Conservation (phyloP, 2,888 invertebrate species). For the Anticlea derivata region DNA sequence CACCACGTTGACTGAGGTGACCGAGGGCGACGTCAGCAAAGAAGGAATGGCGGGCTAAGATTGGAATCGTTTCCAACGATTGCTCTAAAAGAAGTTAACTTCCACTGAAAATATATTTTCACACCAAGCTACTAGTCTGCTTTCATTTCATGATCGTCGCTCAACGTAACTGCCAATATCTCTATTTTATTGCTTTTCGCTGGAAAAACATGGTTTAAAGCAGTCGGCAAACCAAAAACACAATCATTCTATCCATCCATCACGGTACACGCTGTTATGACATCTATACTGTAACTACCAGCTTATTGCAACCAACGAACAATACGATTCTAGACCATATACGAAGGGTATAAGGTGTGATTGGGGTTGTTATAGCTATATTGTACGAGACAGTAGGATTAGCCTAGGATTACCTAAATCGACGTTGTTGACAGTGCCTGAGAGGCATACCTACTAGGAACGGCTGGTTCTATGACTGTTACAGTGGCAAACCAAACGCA, state of each 20-base stretch:
- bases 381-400: slow-evolving; percentile 20
- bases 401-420: slow-evolving; percentile 26
- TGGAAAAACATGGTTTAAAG: no score
- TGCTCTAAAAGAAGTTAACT: no score
- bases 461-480: neutral
- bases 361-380: neutral
- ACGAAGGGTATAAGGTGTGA: neutral
- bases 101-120: no score
- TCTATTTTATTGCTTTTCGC: no score
- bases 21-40: no score
- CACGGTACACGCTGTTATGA: slow-evolving; percentile 19
- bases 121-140: no score
- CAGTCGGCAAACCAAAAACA: slow-evolving; percentile 7
- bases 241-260: slow-evolving; percentile 11
- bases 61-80: no score
- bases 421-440: slow-evolving; percentile 21
- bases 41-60: no score
- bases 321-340: slow-evolving; percentile 6
- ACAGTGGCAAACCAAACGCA: no score
- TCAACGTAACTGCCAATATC: no score
- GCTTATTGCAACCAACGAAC: neutral
- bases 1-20: no score
- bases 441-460: neutral
- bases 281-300: slow-evolving; percentile 3
- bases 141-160: no score